These are phyloP conservation scores for Saiga tatarica DNA, from an alignment of 2,113 vertebrate species.

Conservation along the genomic window DNA sequence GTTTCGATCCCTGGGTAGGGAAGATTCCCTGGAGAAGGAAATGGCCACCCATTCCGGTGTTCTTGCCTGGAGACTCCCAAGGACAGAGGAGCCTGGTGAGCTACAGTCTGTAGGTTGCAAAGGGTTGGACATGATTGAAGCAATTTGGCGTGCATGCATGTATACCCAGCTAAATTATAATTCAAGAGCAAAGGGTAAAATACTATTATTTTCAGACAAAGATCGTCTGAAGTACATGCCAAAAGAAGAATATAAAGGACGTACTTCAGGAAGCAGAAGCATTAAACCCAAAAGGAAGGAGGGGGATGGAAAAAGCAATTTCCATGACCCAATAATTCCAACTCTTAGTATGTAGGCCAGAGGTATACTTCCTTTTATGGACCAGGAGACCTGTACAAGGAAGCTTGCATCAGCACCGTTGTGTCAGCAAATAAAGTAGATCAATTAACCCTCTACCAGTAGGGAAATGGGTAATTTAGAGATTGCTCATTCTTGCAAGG, in stretches of 20 bases:
- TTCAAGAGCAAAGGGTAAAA: background rate
- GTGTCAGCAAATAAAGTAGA: background rate
- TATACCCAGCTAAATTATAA: background rate
- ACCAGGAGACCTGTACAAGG: background rate
- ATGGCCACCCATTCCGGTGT: background rate
- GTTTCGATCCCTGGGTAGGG: background rate
- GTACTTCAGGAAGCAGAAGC: background rate
- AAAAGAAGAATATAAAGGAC: background rate
- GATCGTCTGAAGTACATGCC: background rate
- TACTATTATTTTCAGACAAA: background rate
- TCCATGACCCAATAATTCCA: background rate
- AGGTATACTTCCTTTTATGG: background rate
- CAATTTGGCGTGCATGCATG: background rate
- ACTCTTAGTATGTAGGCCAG: background rate
- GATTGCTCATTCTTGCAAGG: background rate
- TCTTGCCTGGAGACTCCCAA: background rate
- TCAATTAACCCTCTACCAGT: background rate
- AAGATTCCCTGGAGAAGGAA: background rate
- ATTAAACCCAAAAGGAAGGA: background rate
- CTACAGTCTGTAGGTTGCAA: rapidly evolving
- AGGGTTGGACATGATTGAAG: background rate
- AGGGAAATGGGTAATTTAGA: background rate
- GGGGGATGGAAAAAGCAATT: background rate
- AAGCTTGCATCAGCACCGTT: background rate
- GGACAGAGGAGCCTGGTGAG: background rate